Evolutionary conservation across 2,888 invertebrate genomes (phyloP).

Genomic region (Melieria omissa): DNA sequence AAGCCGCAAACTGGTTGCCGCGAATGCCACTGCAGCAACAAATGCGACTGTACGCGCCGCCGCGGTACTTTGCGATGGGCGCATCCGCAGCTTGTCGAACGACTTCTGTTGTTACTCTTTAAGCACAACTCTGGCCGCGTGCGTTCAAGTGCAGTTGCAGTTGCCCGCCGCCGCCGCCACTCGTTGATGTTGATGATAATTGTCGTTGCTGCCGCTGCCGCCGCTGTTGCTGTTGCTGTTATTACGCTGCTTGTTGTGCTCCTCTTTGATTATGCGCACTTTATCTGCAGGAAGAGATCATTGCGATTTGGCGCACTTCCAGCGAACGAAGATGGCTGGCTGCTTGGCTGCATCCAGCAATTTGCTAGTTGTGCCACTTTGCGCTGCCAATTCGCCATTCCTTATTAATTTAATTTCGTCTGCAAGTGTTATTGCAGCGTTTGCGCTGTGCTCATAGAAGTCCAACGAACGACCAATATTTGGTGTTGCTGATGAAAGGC

Average conservation of each 20-base stretch:
- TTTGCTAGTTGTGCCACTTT: constrained; percentile 29
- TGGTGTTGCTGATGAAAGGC: too few relatives aligned
- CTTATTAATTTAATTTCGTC: constrained; percentile 57
- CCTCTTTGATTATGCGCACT: constrained; percentile 52
- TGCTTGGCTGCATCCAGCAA: constrained; percentile 30
- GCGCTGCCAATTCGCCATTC: constrained; percentile 49
- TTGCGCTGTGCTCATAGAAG: constrained; percentile 52
- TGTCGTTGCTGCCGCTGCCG: constrained; percentile 46
- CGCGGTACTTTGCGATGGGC: constrained; percentile 18
- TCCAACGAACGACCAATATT: constrained; percentile 11
- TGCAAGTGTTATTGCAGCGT: constrained; percentile 48
- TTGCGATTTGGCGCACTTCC: not conserved
- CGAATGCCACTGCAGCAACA: not conserved
- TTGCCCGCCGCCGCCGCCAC: not conserved
- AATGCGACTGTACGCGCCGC: not conserved
- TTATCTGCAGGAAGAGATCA: constrained; percentile 56
- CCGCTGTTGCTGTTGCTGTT: constrained; percentile 49
- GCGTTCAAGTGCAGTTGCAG: constrained; percentile 33
- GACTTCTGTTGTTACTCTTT: constrained; percentile 61
- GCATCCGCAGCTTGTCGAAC: constrained; percentile 46
- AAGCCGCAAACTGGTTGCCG: constrained; percentile 29
- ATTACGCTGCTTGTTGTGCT: constrained; percentile 30
- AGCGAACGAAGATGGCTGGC: constrained; percentile 11
- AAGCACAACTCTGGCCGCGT: constrained; percentile 41
- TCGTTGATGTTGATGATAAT: constrained; percentile 16